Conservation (phyloP, 2,113 vertebrate genomes). For the Chloroceryle aenea region DNA sequence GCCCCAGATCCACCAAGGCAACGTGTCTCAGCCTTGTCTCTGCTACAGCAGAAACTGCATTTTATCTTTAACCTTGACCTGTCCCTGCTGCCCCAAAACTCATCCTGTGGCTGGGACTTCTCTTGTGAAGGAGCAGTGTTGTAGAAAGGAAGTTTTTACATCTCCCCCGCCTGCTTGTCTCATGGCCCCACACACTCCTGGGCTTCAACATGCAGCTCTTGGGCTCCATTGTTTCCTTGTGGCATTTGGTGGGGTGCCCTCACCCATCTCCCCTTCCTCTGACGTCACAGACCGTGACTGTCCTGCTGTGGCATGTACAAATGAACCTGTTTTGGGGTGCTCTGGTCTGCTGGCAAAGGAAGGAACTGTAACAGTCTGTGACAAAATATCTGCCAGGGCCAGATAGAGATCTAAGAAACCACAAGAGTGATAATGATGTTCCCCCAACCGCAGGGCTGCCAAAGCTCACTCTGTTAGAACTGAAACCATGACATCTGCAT, state of each 20-base stretch:
- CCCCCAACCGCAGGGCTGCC: neutral
- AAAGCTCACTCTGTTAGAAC: neutral
- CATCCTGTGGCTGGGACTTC: neutral
- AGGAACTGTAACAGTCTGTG: neutral
- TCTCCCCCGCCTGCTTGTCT: neutral
- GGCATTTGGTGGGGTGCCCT: no score
- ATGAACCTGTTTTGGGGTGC: neutral
- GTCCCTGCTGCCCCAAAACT: neutral
- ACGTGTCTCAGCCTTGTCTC: neutral
- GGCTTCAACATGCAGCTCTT: neutral
- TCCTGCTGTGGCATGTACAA: fast-evolving
- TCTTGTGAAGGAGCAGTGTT: neutral
- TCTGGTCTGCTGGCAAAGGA: neutral
- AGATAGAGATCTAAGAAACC: conserved; percentile 52
- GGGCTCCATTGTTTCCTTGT: fast-evolving
- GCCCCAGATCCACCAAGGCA: neutral
- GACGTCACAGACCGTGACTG: fast-evolving
- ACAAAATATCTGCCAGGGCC: neutral
- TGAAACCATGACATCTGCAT: neutral
- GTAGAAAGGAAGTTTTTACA: neutral
- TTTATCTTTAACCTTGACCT: neutral
- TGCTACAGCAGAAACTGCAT: fast-evolving
- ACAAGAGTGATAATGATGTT: neutral
- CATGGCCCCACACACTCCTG: fast-evolving
- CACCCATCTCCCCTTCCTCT: neutral